Base-by-base conservation (phyloP, 2,113 vertebrate species). In the Lutjanus erythropterus region DNA sequence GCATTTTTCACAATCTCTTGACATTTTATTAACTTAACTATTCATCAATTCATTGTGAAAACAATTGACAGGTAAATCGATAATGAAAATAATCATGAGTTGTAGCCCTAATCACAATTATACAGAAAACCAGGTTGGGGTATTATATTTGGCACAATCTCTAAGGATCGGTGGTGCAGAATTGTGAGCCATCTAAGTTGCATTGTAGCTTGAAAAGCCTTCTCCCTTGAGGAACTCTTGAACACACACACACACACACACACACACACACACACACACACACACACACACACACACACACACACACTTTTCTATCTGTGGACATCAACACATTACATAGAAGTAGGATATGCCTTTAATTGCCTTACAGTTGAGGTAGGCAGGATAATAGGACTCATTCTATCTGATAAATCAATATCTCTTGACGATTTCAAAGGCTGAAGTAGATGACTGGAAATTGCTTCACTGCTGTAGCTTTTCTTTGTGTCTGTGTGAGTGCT, bases 291-390 rank as follows among this genome's bases (percentile, higher is more conserved):
- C 44, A 73, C 67, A 65, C 18, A 62, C 66, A 72, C 35, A 77
- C 75, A 69, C 80, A 55, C 12, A 1, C 69, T 87, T 85, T 85
- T 35, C 33, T 44, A 3, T 71, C 16, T 27, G 81, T 89, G 89
- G 90, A 92, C 81, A 84, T 39, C 33, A 39, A 9, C 23, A 3
- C 61, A 73, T 78, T 29, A 46, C 80, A 91, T 3, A 37, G 25
- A 64, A 42, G n/a, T 50, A 66, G 73, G 37, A 71, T 85, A 65
- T 78, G 39, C 53, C 83, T 87, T 87, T 94, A 94, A 94, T 91
- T 94, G 91, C 85, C 88, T 69, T 73, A 80, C 65, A 84, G 80
- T 87, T 25, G 11, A 88, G 72, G 37, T 71, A 50, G 37, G 69
- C 27, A 56, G 25, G 60, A 46, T 37, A 65, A 39, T 16, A 49